Base-by-base conservation (phyloP, 1,140 invertebrate species). In the Papilio xuthus region DNA sequence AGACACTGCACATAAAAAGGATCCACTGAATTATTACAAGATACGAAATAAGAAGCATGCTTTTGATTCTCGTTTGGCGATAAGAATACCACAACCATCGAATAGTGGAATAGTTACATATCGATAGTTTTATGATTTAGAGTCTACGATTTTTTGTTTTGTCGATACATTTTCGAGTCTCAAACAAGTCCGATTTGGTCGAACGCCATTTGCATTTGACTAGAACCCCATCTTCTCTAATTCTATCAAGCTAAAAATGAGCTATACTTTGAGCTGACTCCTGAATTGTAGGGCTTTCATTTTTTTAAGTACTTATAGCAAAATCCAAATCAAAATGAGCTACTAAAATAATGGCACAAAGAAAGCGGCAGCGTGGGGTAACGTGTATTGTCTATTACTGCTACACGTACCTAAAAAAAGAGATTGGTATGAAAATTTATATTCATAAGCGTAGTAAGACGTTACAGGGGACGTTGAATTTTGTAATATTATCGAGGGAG, bases 401-500 rank as follows among this genome's bases (percentile, higher is more conserved):
- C 74, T 28, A 76, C 74, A 63, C 74, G 50, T 76, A 76, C n/a
- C 76, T 77, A 71, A 77, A 79, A 81, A 81, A 83, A 74, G 78
- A 79, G 81, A 83, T 78, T 82, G 80, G 81, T 78, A 85, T 83
- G 80, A 81, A 86, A 88, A 89, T 88, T 90, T 89, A 88, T 90
- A 89, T 92, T 90, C 89, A 90, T 87, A 89, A 89, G 83, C 84
- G 84, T 80, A 86, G 83, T 86, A 83, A 89, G 83, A 88, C 85
- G 84, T 83, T 83, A 85, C 82, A 81, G 82, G 85, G 86, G 86
- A 82, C 81, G 84, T 76, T 85, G 86, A 88, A 89, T 86, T 89
- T 90, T 84, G 81, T 84, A 85, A 90, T 90, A 90, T 90, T 90
- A 92, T 88, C 78, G 83, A 83, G 86, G 85, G 88, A 82, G 83